phyloP scores from a whole-genome alignment of 2,888 invertebrate genomes.

The Thera obeliscata region DNA sequence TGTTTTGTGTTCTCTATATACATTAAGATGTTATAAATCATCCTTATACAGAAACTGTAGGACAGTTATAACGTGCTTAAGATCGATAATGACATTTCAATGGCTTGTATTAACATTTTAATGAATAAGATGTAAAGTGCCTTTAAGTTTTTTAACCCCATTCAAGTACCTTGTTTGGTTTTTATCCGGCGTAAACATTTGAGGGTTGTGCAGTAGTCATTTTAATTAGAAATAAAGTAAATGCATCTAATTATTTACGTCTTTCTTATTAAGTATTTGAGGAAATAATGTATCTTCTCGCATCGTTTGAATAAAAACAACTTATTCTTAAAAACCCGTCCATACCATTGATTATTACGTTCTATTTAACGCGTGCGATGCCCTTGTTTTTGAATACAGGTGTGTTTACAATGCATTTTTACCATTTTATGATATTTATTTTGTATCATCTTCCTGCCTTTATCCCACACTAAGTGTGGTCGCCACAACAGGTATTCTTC shows the following conservation, averaged over 20 bases:
- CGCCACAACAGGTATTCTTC: too few relatives aligned
- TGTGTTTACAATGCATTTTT: neutral
- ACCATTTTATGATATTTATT: too few relatives aligned
- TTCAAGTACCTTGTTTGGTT: constrained; percentile 3
- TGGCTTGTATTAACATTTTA: constrained; percentile 11
- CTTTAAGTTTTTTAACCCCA: constrained; percentile 8
- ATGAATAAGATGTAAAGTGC: constrained; percentile 5
- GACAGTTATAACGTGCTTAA: constrained; percentile 15
- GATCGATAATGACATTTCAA: constrained; percentile 19
- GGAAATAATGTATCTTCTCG: neutral
- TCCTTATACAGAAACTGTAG: constrained; percentile 4
- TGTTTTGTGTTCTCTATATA: constrained; percentile 5
- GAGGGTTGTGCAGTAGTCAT: constrained; percentile 3
- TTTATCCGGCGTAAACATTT: neutral
- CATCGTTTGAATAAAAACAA: neutral
- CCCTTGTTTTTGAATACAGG: constrained; percentile 5
- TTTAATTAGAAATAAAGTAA: neutral
- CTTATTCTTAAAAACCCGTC: constrained; percentile 7
- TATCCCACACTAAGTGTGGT: too few relatives aligned
- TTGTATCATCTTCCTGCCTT: too few relatives aligned
- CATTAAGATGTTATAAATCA: constrained; percentile 8
- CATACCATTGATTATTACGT: constrained; percentile 7
- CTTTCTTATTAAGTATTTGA: neutral
- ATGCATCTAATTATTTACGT: neutral
- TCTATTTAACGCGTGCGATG: constrained; percentile 14